phyloP scores from a whole-genome alignment of 2,113 vertebrate species.

The Trichomycterus rosablanca region DNA sequence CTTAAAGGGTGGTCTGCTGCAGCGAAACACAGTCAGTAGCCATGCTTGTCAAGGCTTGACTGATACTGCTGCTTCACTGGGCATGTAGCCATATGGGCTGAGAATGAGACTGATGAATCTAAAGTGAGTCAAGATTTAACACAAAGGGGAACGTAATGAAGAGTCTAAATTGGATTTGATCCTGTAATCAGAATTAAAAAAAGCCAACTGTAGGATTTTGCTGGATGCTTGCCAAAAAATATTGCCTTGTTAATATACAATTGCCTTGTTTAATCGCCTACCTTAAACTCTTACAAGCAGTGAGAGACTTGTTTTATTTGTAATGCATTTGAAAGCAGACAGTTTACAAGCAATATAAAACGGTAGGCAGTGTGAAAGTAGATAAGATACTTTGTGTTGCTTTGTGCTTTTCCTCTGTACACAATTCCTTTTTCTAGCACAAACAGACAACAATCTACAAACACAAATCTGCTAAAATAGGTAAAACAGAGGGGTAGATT shows the following conservation, averaged over 20 bases:
- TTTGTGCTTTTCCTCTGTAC: too few relatives aligned
- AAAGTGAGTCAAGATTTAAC: slow-evolving; percentile 28
- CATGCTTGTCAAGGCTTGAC: slow-evolving; percentile 43
- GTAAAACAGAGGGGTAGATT: too few relatives aligned
- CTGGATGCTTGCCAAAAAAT: slow-evolving; percentile 18
- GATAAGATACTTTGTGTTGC: too few relatives aligned
- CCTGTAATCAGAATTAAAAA: slow-evolving; percentile 44
- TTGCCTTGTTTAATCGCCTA: too few relatives aligned
- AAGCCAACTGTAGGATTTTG: slow-evolving; percentile 27
- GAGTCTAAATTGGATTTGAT: slow-evolving; percentile 38
- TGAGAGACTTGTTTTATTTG: too few relatives aligned
- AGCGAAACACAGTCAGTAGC: slow-evolving; percentile 31
- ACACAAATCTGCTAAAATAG: too few relatives aligned
- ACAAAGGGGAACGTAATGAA: slow-evolving; percentile 35
- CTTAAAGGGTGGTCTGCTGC: slow-evolving; percentile 32
- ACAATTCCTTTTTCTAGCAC: too few relatives aligned
- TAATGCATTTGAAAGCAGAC: slow-evolving; percentile 14
- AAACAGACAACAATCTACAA: too few relatives aligned
- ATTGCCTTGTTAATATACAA: slow-evolving; percentile 10
- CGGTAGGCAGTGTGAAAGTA: background rate
- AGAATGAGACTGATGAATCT: slow-evolving; percentile 35
- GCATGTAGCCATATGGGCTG: slow-evolving; percentile 34
- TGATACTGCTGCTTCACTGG: slow-evolving; percentile 41
- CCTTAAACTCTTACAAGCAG: too few relatives aligned
- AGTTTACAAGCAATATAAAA: background rate